phyloP scores from a whole-genome alignment of 2,888 invertebrate genomes.

The Fissipunctia ypsillon region DNA sequence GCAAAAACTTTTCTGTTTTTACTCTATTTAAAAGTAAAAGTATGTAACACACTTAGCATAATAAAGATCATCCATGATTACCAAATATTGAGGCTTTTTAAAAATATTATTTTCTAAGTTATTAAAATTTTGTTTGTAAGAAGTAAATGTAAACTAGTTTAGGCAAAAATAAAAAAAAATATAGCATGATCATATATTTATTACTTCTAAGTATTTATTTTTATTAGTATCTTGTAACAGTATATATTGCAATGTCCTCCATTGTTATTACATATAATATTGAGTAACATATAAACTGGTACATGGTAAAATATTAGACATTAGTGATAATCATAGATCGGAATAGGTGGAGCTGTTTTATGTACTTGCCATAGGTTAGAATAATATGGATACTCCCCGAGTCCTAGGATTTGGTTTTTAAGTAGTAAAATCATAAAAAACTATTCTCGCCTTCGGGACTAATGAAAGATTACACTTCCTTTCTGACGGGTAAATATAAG shows the following conservation, averaged over 20 bases:
- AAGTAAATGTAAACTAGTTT: slow-evolving; percentile 25
- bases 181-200: slow-evolving; percentile 29
- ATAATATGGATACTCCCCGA: too few species aligned
- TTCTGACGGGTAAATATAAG: too few species aligned
- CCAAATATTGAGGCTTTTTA: slow-evolving; percentile 86
- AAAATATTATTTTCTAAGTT: slow-evolving; percentile 66
- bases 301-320: slow-evolving; percentile 63
- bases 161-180: too few species aligned
- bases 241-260: slow-evolving; percentile 48
- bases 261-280: slow-evolving; percentile 51
- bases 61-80: slow-evolving; percentile 50
- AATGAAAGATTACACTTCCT: too few species aligned
- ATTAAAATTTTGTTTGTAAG: slow-evolving; percentile 51
- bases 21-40: slow-evolving; percentile 18
- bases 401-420: too few species aligned
- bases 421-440: too few species aligned
- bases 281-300: slow-evolving; percentile 57
- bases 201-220: slow-evolving; percentile 40
- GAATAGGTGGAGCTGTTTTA: too few species aligned
- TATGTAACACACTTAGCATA: slow-evolving; percentile 34
- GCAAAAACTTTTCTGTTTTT: slow-evolving; percentile 25
- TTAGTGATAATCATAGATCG: too few species aligned
- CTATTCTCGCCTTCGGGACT: too few species aligned
- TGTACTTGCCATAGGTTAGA: too few species aligned
- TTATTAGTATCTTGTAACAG: slow-evolving; percentile 25